Conservation (phyloP, 2,797 vertebrate genomes). For the Fundulus diaphanus region DNA sequence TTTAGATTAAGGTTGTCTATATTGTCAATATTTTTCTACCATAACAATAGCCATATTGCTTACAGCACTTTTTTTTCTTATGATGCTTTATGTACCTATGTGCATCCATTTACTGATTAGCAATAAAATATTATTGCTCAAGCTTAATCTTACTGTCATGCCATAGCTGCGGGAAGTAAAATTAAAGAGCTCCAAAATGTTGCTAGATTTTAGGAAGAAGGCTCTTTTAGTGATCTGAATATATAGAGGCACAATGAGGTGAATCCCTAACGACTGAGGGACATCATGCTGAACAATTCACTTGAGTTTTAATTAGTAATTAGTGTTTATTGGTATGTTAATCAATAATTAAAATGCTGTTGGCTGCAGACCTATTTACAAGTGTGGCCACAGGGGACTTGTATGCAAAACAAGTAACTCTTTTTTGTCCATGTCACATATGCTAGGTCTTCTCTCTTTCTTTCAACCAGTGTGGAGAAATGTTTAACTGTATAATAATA, state of each 20-base stretch:
- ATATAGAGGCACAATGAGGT: slow-evolving; percentile 1
- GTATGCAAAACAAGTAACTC: background rate
- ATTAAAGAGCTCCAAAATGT: background rate
- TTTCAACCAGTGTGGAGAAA: background rate
- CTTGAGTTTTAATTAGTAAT: slow-evolving; percentile 1
- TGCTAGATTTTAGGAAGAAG: background rate
- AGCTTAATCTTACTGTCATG: background rate
- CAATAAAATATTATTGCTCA: background rate
- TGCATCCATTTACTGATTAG: background rate
- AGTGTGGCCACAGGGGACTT: background rate
- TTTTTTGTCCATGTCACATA: background rate
- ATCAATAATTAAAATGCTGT: background rate
- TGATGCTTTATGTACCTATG: background rate
- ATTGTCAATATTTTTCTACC: background rate
- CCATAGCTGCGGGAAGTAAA: background rate
- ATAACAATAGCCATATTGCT: too few relatives aligned
- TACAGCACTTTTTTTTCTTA: background rate
- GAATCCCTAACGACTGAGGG: background rate
- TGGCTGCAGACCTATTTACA: background rate
- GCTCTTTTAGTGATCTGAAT: slow-evolving; percentile 1
- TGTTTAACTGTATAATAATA: background rate
- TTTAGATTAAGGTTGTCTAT: background rate
- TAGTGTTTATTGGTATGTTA: background rate
- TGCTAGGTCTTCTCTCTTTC: background rate
- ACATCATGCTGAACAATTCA: slow-evolving; percentile 1